Base-by-base conservation (phyloP, 1,140 invertebrate species). In the Sycobia sp. region DNA sequence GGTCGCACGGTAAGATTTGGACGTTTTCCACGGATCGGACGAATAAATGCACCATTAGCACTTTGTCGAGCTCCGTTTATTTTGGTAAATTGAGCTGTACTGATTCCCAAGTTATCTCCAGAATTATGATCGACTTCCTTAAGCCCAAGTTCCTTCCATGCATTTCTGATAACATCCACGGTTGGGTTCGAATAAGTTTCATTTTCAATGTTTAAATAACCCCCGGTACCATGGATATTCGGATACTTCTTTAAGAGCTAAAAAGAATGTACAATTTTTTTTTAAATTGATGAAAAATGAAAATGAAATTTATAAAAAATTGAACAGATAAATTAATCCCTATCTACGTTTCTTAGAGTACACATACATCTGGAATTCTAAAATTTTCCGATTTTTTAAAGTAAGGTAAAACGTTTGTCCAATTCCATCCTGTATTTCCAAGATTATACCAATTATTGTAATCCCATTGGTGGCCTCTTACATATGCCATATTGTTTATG, bases 371-470 rank as follows among this genome's bases (percentile, higher is more conserved):
- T 20, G 18, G n/a, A 47, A 43, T 10, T 73, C 67, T 55, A 1
- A 27, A 0, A 16, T 57, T 27, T 71, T 84, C 83, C 0, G 77
- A 73, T 69, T 83, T 84, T 55, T 78, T 78, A 64, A 86, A 86
- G 67, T 85, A 86, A 3, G 80, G 78, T 5, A 85, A 70, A 16
- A 85, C 79, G 29, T 82, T 82, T 2, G 83, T 77, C 68, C 84
- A 89, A 25, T 83, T 82, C 88, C 88, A 89, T 5, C 84, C 84
- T 3, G 69, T 63, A 22, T 86, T 87, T 14, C 88, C 88, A 41
- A 83, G 69, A 9, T n/a, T 57, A 0, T 20, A 10, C 62, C 62
- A 64, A 23, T 58, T 46, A 23, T 64, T 29, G 10, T 51, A 64
- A 11, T 64, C 62, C 18, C 39, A 23, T 51, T 53, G 39, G 14